A percentile compares a stretch with the other conserved stretches of the same genome.
Evolutionary conservation across 2,888 invertebrate species (phyloP).

Genomic region (Spilarctia lutea): DNA sequence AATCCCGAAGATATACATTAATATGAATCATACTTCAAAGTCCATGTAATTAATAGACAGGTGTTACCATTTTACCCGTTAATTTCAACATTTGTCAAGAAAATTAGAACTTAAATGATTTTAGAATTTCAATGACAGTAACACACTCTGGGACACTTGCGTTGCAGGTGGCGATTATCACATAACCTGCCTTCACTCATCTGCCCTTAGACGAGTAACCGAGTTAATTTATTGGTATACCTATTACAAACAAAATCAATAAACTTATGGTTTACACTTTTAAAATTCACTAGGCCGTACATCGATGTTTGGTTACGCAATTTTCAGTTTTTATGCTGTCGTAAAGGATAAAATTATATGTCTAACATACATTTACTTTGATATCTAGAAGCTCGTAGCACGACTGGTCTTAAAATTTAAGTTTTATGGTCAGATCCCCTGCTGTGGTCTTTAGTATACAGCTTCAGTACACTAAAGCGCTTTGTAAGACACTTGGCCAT

Average conservation of each 20-base stretch:
- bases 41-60: no score
- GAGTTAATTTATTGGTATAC: no score
- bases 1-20: no score
- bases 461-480: not conserved
- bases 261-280: not conserved
- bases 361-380: not conserved
- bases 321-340: not conserved
- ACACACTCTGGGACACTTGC: not conserved
- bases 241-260: no score
- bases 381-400: conserved; percentile 5
- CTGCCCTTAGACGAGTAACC: no score
- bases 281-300: not conserved
- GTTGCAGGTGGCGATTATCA: no score
- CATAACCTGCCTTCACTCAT: no score
- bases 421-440: not conserved
- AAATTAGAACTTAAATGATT: not conserved
- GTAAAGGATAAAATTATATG: not conserved
- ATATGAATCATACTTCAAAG: no score
- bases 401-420: not conserved
- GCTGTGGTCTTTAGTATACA: conserved; percentile 10
- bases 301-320: not conserved
- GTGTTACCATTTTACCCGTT: no score
- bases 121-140: not conserved
- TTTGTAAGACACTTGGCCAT: conserved; percentile 8
- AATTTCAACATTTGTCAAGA: no score